Percentiles rank a stretch among this genome's conserved stretches.
phyloP scores from a whole-genome alignment of 2,113 vertebrate genomes.

The Gobiocypris rarus region DNA sequence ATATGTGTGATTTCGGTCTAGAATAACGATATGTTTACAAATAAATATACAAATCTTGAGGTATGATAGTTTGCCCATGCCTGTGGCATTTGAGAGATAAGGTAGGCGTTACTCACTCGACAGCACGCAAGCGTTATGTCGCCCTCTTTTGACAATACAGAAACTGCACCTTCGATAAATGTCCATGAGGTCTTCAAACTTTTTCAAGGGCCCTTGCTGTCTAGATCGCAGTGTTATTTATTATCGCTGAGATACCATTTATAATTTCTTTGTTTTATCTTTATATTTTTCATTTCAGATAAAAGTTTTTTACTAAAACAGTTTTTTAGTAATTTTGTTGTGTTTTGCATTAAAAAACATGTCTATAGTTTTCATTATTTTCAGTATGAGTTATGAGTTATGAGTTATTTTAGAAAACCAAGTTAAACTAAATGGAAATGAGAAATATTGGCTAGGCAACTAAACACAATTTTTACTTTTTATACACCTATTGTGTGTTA shows the following conservation, averaged over 20 bases:
- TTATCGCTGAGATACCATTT: not conserved
- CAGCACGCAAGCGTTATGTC: not conserved
- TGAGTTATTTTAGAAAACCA: not conserved
- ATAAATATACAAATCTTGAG: not conserved
- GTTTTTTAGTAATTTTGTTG: no score
- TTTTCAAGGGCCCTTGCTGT: not conserved
- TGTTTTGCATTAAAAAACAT: no score
- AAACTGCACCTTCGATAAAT: not conserved
- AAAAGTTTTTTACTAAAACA: no score
- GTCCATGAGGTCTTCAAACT: not conserved
- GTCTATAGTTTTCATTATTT: no score
- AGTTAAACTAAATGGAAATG: not conserved
- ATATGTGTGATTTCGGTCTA: not conserved
- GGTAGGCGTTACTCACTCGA: not conserved
- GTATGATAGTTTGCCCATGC: not conserved
- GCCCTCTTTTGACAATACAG: constrained; percentile 13
- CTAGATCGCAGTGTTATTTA: not conserved
- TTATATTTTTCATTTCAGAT: not conserved
- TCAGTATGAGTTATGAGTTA: no score
- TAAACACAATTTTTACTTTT: not conserved
- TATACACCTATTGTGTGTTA: not conserved
- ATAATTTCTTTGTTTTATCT: not conserved
- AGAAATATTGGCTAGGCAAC: not conserved
- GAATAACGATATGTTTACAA: not conserved
- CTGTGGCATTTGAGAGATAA: not conserved